phyloP scores from a whole-genome alignment of 2,888 invertebrate genomes.

The Hyalella azteca region DNA sequence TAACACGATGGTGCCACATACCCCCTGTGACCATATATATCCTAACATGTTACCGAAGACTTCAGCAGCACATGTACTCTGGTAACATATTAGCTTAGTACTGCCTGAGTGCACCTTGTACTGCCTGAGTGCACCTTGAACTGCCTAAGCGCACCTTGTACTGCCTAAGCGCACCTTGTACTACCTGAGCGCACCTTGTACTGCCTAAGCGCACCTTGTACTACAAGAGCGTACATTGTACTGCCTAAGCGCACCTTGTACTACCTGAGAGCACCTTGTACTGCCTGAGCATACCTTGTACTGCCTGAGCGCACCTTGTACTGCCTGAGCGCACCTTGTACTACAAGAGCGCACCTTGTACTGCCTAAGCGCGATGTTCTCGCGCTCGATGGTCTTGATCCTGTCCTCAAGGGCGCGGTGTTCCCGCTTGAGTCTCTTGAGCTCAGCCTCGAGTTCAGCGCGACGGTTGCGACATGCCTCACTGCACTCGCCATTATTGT shows the following conservation, averaged over 20 bases:
- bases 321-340: background rate
- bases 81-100: background rate
- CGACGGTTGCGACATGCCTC: conserved; percentile 71
- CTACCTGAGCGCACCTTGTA: background rate
- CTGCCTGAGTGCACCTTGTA: background rate
- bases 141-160: background rate
- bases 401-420: conserved; percentile 73
- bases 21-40: too few species aligned
- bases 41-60: too few species aligned
- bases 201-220: background rate
- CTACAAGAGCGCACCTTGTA: background rate
- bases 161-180: background rate
- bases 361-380: conserved; percentile 61
- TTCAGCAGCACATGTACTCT: too few species aligned
- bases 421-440: conserved; percentile 71
- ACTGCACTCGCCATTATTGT: conserved; percentile 68
- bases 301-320: background rate
- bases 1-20: too few species aligned
- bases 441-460: conserved; percentile 72
- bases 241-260: background rate
- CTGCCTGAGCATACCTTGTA: background rate
- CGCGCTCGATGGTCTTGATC: conserved; percentile 68
- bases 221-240: too few species aligned
- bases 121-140: background rate
- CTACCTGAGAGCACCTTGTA: background rate